Evolutionary conservation across 2,888 invertebrate species (phyloP), one percentile per base, ranked within the genome.

Genomic region (Congeria kusceri): DNA sequence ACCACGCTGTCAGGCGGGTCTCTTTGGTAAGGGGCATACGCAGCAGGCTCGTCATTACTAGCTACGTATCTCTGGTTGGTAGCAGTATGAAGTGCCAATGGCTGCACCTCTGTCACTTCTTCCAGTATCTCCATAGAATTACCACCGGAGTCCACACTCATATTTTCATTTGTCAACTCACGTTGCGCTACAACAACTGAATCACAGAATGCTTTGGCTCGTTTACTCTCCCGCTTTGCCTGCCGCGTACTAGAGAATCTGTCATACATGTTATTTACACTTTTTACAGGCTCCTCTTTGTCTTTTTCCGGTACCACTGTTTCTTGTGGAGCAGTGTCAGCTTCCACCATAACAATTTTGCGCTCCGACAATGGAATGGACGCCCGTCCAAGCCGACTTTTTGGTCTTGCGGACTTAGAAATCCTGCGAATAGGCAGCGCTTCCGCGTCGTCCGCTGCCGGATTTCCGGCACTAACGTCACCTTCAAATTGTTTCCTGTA

Each of bases 321-420:
- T 44, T 77, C 74, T n/a, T 59, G 68, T 5, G 65, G 25, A 11
- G 66, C 66, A 28, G 58, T 62, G 9, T 74, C 70, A 7, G 80
- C 76, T 67, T 87, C 86, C 32, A 76, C 72, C 64, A 87, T 67
- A 11, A 76, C 83, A 56, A 82, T 84, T 77, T 77, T 86, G 15
- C 82, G 64, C 28, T 84, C 83, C 15, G 53, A 13, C 39, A 70
- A 68, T 28, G 66, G 64, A 0, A 71, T 46, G 1, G 82, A 82
- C n/a, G 79, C 62, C 11, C 82, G 78, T 28, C 86, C 86, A 18
- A 74, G 68, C 57, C 86, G 58, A 53, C 84, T 84, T 53, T 76
- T 68, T 23, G 86, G 86, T 46, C 85, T 64, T 0, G 85, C 78
- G 13, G 86, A 87, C 28, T 75, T 65, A 39, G 80, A 75, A 11